Evolutionary conservation across 2,113 vertebrate species (phyloP), one percentile per base, ranked within the genome.

Genomic region (Lathamus discolor): DNA sequence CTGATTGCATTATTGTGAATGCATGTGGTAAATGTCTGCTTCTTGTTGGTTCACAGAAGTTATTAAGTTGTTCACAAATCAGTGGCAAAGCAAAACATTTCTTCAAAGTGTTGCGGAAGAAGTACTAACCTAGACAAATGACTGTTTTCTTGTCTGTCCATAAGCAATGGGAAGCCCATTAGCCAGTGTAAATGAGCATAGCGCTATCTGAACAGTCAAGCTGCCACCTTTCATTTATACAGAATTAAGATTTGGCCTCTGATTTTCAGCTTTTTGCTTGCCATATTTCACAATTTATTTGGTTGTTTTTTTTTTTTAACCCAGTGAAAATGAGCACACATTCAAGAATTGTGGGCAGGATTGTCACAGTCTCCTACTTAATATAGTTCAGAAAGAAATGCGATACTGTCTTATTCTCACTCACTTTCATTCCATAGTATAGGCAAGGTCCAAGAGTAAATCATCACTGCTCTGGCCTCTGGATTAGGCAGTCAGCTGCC

Each of bases 41-140:
- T 93, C 79, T 96, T 95, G 91, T n/a, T 93, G 88, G 91, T 76
- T 83, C 86, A 73, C 90, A 83, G 64, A 97, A 97, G 93, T 96
- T 96, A 96, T 66, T 97, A 94, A 97, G 96, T 93, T 76, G 95
- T 87, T 94, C 91, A 78, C 79, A 92, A 73, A 76, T 92, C 83
- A 88, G 85, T 49, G 80, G 80, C 88, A 96, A 96, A 91, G 83
- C 77, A 97, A 96, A 97, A 76, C 63, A 72, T 91, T 93, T 90
- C 67, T 77, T 77, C 74, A 49, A 83, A 95, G 91, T 77, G 80
- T 83, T 96, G 73, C 0, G 2, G 94, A 95, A 96, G 83, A 64
- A 93, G 82, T 48, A 86, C 67, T 96, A 91, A 91, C 55, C 31
- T 91, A 67, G 88, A 90, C 63, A 88, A 78, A 87, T 92, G 80